Base-by-base conservation (phyloP, 2,797 vertebrate genomes). In the Tokudaia muenninki region DNA sequence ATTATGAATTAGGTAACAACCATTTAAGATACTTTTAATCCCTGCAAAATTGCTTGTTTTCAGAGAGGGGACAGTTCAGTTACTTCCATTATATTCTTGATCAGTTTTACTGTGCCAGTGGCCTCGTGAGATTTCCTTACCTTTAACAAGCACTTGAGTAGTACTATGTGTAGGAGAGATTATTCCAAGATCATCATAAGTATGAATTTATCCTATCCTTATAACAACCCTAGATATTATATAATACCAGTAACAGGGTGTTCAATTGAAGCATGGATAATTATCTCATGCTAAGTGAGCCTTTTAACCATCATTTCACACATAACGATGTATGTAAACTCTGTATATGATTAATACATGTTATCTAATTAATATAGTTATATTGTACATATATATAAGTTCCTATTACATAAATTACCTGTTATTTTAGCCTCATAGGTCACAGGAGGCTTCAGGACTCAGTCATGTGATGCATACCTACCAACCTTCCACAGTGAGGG, bases 101-200 rank as follows among this genome's bases (percentile, higher is more conserved):
- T 72, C 41, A 84, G 90, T 26, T 34, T 31, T 82, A 12, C 31
- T 82, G 67, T 86, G 75, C 52, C 41, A 80, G 4, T 93, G 41
- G 3, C 47, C 87, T 92, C 31, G 65, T 67, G 19, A 88, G 67
- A 92, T 59, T 96, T 93, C 3, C 65, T 94, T 96, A 93, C 26
- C 65, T 90, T 87, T 95, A 96, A 92, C 75, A 97, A 88, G 90
- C 17, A 77, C 6, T 41, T 87, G 74, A 37, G 70, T 59, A 70
- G 9, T 9, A 94, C 17, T 77, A 17, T 90, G 14, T 72, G 17
- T 72, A 22, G n/a, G n/a, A 22, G 10, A 97, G 0, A 67, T 78
- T 59, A 70, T 92, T 80, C 31, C 67, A 86, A 90, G 29, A 6
- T 6, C 0, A 81, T 94, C 47, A 81, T 1, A 72, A 93, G 13